Conservation (phyloP, 2,113 vertebrate genomes). For the Tetraodon nigroviridis region DNA sequence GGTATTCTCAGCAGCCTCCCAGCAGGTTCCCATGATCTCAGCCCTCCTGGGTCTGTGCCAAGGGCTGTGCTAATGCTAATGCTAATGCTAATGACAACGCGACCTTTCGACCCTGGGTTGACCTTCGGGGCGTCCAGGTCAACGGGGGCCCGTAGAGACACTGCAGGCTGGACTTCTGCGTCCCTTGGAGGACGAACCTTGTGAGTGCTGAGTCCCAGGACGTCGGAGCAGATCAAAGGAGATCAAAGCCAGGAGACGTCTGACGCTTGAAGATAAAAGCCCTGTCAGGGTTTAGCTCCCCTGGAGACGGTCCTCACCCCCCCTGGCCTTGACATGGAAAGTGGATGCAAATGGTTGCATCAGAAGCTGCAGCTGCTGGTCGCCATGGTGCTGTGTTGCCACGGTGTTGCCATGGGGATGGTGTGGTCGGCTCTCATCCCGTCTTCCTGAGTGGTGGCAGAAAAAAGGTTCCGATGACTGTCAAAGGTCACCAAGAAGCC, state of each 20-base stretch:
- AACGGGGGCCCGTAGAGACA: too few relatives aligned
- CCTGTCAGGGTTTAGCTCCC: not conserved
- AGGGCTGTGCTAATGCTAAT: conserved; percentile 12
- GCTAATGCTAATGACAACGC: too few relatives aligned
- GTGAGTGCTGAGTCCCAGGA: not conserved
- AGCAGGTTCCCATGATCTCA: conserved; percentile 53
- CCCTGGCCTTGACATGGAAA: conserved; percentile 30
- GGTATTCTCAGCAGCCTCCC: conserved; percentile 32
- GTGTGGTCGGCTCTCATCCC: conserved; percentile 56
- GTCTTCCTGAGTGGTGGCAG: conserved; percentile 20
- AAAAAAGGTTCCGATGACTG: not conserved
- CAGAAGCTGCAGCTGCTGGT: conserved; percentile 38
- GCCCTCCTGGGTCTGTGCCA: conserved; percentile 16
- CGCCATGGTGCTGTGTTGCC: conserved; percentile 50
- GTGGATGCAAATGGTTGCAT: conserved; percentile 49
- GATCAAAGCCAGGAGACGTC: not conserved
- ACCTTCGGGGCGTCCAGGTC: too few relatives aligned
- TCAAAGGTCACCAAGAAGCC: too few relatives aligned
- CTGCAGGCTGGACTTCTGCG: too few relatives aligned
- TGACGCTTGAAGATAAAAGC: too few relatives aligned
- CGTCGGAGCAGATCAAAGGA: too few relatives aligned
- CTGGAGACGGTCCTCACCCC: not conserved
- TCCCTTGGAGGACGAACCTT: too few relatives aligned
- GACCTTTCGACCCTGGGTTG: too few relatives aligned
- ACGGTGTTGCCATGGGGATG: conserved; percentile 60